These are phyloP conservation scores for Yoshiicerus persimilis DNA, from an alignment of 1,140 invertebrate species.

Conservation along the genomic window DNA sequence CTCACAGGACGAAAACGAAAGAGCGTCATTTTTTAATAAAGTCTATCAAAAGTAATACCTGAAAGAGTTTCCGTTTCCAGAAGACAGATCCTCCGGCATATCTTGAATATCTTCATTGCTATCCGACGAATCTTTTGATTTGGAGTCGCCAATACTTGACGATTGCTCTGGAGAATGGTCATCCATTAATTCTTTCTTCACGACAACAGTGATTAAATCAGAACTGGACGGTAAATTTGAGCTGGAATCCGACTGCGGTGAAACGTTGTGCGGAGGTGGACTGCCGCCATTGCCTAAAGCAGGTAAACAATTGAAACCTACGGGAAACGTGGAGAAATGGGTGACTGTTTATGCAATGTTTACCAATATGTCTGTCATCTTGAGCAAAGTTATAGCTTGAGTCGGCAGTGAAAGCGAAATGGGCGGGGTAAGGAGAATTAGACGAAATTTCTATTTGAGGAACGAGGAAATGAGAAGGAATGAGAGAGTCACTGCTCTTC, in stretches of 20 bases:
- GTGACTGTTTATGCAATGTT: background rate
- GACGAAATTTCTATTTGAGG: constrained; percentile 82
- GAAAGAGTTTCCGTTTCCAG: constrained; percentile 33
- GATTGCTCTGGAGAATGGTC: constrained; percentile 42
- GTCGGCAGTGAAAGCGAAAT: constrained; percentile 43
- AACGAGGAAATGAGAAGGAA: constrained; percentile 82
- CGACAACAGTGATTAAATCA: constrained; percentile 53
- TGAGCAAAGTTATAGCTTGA: constrained; percentile 45
- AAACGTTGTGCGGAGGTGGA: constrained; percentile 55
- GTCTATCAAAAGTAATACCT: constrained; percentile 32
- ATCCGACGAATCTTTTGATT: constrained; percentile 33
- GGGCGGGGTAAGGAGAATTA: constrained; percentile 44
- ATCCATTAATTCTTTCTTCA: constrained; percentile 46
- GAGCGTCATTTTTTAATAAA: too few relatives aligned
- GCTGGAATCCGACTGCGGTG: constrained; percentile 74
- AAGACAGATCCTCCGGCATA: constrained; percentile 45
- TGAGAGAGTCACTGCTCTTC: constrained; percentile 62
- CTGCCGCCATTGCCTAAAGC: constrained; percentile 10
- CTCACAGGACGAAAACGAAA: background rate
- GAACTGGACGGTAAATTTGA: constrained; percentile 70
- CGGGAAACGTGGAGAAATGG: background rate
- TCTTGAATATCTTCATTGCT: constrained; percentile 42
- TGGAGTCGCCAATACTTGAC: constrained; percentile 26
- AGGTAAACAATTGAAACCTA: background rate
- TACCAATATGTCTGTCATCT: constrained; percentile 36